A percentile compares a stretch with the other conserved stretches of the same genome.
Conservation (phyloP, 2,797 vertebrate genomes). For the Rachycentron canadum region DNA sequence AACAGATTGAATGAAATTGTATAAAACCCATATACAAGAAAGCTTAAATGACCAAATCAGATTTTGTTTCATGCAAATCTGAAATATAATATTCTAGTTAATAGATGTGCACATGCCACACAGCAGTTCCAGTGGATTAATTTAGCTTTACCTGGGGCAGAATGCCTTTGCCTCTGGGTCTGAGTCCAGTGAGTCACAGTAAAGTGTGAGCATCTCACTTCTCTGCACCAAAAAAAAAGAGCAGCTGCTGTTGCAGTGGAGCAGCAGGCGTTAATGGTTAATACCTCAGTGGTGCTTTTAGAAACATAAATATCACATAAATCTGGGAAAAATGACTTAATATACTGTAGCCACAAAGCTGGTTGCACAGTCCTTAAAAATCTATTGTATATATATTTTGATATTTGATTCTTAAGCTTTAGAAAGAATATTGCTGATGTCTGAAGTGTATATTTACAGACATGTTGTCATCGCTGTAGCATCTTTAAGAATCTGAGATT, state of each 20-base stretch:
- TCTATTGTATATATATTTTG: not conserved
- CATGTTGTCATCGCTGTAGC: not conserved
- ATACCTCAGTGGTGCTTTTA: not conserved
- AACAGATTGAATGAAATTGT: not conserved
- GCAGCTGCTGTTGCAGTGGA: conserved; percentile 1
- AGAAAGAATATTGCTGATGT: not conserved
- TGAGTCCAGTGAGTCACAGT: conserved; percentile 47
- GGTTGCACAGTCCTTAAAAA: not conserved
- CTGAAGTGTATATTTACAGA: not conserved
- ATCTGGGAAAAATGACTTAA: not conserved
- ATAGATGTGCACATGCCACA: not conserved
- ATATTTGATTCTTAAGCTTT: not conserved
- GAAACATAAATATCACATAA: not conserved
- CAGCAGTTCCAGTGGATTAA: conserved; percentile 20
- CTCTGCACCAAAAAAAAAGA: conserved; percentile 13
- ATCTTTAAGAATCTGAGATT: not conserved
- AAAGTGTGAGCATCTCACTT: conserved; percentile 17
- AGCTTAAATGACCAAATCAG: not conserved
- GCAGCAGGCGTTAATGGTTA: not conserved
- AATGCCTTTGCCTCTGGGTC: conserved; percentile 26
- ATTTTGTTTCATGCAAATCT: not conserved
- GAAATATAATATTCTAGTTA: not conserved
- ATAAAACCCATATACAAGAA: not conserved
- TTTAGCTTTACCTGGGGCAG: conserved; percentile 44
- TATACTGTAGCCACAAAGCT: not conserved